Base-by-base conservation (phyloP, 2,797 vertebrate species). In the Philypnodon macrostomus region DNA sequence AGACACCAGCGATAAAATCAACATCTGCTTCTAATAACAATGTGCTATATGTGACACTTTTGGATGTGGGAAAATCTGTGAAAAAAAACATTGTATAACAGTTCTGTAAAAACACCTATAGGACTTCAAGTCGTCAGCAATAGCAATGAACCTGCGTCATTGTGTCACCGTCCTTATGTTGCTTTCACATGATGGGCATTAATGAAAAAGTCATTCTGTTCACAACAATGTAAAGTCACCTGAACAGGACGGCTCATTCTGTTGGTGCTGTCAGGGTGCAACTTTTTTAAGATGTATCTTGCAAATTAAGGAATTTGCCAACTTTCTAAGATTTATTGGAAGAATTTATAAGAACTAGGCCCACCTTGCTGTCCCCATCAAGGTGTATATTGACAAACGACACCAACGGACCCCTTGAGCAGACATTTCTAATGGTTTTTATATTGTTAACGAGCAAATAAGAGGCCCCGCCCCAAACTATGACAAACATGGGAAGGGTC, bases 1-100 rank as follows among this genome's bases (percentile, higher is more conserved):
- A 85, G 74, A 82, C 78, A 66, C 65, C 40, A 32, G 62, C 53
- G 74, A 79, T 77, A 83, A 83, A 81, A 81, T 84, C 79, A 86
- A 79, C 85, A 87, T 86, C 85, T 87, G 83, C 72, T 87, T 85
- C 79, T 87, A 84, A 85, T 86, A 87, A 87, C 78, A 75, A 77
- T 40, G 75, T 85, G 86, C 81, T 86, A 77, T 49, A 81, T 74
- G 79, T 82, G 84, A 86, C 84, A 89, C 61, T 35, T 77, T 83
- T 79, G 58, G 55, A 49, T 59, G 76, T 69, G 52, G 66, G 34
- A 48, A 53, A 67, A 73, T 68, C 67, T 62, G 75, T 62, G 62
- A 23, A 47, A 73, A 47, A 73, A 54, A 62, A 74, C 70, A 77
- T 76, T 60, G 53, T 64, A 62, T 53, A 70, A 47, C 70, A 70